Percentiles rank a stretch among this genome's conserved stretches.
phyloP scores from a whole-genome alignment of 2,113 vertebrate genomes.

The Dasypus novemcinctus region DNA sequence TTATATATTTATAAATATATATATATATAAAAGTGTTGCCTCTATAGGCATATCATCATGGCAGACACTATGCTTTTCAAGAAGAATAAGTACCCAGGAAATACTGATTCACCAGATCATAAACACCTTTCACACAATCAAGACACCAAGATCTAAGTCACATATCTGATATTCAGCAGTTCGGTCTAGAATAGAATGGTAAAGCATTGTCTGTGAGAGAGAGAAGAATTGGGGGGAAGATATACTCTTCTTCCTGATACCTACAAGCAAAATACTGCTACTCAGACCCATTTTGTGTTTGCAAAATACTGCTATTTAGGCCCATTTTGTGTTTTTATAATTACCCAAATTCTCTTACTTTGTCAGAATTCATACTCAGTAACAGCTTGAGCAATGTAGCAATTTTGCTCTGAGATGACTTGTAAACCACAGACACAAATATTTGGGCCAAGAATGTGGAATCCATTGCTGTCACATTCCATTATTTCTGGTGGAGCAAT shows the following conservation, averaged over 20 bases:
- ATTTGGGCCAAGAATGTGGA: constrained; percentile 77
- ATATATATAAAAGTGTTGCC: not conserved
- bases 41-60: not conserved
- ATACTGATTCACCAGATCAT: too few species aligned
- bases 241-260: not conserved
- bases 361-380: constrained; percentile 66
- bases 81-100: not conserved
- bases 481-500: constrained; percentile 79
- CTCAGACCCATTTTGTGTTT: constrained; percentile 46
- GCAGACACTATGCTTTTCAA: not conserved
- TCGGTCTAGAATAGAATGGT: not conserved
- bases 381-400: constrained; percentile 72
- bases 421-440: constrained; percentile 76
- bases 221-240: not conserved
- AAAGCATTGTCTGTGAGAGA: not conserved
- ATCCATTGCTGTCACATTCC: constrained; percentile 78
- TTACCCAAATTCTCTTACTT: constrained; percentile 59
- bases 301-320: not conserved
- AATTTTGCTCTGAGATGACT: constrained; percentile 68
- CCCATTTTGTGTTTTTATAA: constrained; percentile 57
- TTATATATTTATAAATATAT: too few species aligned
- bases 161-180: not conserved
- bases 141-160: not conserved
- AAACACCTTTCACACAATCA: not conserved
- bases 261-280: not conserved